Percentiles rank a stretch among this genome's conserved stretches.
These are phyloP conservation scores for Dendrolimus houi DNA, from an alignment of 2,888 invertebrate species.

Conservation along the genomic window DNA sequence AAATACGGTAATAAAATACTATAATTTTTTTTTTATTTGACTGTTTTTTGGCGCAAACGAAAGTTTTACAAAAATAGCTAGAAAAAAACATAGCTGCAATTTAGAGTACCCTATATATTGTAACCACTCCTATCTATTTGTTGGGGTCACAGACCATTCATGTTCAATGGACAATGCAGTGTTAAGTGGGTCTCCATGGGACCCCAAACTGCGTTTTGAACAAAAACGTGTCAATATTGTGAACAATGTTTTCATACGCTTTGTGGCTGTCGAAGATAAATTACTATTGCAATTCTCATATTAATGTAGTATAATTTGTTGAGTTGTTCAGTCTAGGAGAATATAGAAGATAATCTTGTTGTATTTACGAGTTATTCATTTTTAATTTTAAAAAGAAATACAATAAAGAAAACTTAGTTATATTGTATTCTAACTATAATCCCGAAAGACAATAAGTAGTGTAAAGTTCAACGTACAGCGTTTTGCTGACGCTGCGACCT, in stretches of 20 bases:
- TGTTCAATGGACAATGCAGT: constrained; percentile 47
- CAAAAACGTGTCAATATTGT: constrained; percentile 73
- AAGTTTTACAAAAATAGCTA: too few relatives aligned
- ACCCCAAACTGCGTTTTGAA: constrained; percentile 42
- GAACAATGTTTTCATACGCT: constrained; percentile 65
- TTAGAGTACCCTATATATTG: neutral
- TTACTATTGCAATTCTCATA: constrained; percentile 47
- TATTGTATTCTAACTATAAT: too few relatives aligned
- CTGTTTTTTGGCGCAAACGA: too few relatives aligned
- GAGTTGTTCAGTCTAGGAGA: constrained; percentile 30
- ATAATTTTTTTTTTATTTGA: too few relatives aligned
- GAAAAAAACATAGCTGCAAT: too few relatives aligned
- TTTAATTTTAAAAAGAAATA: too few relatives aligned
- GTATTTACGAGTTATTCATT: too few relatives aligned
- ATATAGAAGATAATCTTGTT: constrained; percentile 30
- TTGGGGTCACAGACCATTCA: constrained; percentile 20
- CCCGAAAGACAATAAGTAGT: too few relatives aligned
- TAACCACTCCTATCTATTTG: constrained; percentile 12
- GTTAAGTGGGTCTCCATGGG: constrained; percentile 50
- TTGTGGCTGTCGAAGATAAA: constrained; percentile 69
- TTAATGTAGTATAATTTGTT: constrained; percentile 65
- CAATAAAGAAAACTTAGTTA: too few relatives aligned
- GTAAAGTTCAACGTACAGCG: too few relatives aligned
- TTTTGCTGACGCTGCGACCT: too few relatives aligned
- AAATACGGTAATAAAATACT: too few relatives aligned